A percentile compares a stretch with the other conserved stretches of the same genome.
phyloP scores from a whole-genome alignment of 35 echinoderm and acorn worm species.

The Ptychodera flava region DNA sequence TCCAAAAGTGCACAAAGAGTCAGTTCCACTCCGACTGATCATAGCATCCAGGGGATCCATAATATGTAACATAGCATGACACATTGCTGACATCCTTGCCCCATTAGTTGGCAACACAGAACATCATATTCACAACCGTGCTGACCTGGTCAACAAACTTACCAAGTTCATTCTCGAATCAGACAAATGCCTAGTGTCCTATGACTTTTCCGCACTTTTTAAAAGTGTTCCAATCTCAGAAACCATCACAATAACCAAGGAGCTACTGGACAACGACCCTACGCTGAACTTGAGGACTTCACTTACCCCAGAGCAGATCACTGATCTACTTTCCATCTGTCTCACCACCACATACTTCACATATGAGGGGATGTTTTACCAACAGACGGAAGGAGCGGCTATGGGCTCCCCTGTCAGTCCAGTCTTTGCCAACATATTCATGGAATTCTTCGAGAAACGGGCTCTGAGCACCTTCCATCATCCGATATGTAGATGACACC shows the following conservation, averaged over 20 bases:
- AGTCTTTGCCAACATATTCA: constrained; percentile 39
- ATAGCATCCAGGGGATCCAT: no score
- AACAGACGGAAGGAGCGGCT: constrained; percentile 12
- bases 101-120: constrained; percentile 22
- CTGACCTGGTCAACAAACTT: constrained; percentile 25
- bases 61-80: constrained; percentile 30
- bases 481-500: no score
- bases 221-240: constrained; percentile 17
- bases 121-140: constrained; percentile 32
- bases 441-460: no score
- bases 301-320: constrained; percentile 11
- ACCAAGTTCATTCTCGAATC: constrained; percentile 12
- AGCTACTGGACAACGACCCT: constrained; percentile 12
- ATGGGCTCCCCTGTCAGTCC: constrained; percentile 39
- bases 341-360: no score
- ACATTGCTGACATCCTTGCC: constrained; percentile 21
- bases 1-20: no score
- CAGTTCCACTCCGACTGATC: no score
- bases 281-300: not conserved
- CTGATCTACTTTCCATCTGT: no score
- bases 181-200: constrained; percentile 27
- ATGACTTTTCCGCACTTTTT: constrained; percentile 24
- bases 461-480: no score
- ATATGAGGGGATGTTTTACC: not conserved
- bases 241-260: no score